Evolutionary conservation across 2,113 vertebrate species (phyloP), one percentile per base, ranked within the genome.

Genomic region (Heterotis niloticus): DNA sequence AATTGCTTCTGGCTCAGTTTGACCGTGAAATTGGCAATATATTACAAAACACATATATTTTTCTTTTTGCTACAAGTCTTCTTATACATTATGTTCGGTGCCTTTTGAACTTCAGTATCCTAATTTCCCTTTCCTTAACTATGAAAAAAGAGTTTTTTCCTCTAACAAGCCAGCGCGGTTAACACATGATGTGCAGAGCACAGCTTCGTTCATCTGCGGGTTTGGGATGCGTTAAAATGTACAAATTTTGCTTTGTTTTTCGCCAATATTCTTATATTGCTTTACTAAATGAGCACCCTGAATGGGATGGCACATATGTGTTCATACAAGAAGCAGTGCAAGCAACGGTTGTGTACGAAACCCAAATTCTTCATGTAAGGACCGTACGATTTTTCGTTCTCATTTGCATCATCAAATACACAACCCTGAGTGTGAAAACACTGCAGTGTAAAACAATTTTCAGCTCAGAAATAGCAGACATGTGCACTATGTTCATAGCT

Each of bases 401-500:
- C 57, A 74, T 57, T 51, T 18, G 16, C 54, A 74, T 52, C 9
- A 17, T 29, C 54, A 74, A 74, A 59, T 51, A 51, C 69, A 1
- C 69, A 26, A 57, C 16, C 56, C 24, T 52, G 65, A 23, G 24
- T 20, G 52, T 60, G 11, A 59, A 23, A 20, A n/a, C 51, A 67
- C 54, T 54, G 17, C 65, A 70, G 14, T 34, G 52, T 34, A 59
- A 18, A 71, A 44, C 2, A 65, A 64, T 64, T 5, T 76, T n/a
- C 60, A n/a, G 10, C 34, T 60, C n/a, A 17, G 75, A 76, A 76
- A 24, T 34, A 65, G 34, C 11, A 29, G 29, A 64, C 26, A 57
- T 62, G 18, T 71, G 17, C 5, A 52, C 23, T 76, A 52, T 68
- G 65, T 67, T 29, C 56, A 78, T 14, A 68, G 44, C 64, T 77